Percentiles rank a stretch among this genome's conserved stretches.
These are phyloP conservation scores for Drosophila kurseongensis DNA, from an alignment of 1,140 invertebrate species.

Conservation along the genomic window DNA sequence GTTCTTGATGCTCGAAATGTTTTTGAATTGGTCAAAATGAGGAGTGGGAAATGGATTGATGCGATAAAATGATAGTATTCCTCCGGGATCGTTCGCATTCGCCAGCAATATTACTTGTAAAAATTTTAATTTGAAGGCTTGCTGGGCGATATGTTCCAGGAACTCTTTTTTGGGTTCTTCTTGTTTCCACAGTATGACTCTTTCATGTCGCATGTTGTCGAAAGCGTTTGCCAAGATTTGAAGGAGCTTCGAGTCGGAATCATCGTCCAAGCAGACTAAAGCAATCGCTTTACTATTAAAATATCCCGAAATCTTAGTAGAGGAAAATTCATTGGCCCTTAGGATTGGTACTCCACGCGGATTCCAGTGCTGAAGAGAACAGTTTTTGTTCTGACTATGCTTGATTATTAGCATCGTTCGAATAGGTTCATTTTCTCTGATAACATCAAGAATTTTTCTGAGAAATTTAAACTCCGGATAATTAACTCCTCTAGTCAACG, in stretches of 20 bases:
- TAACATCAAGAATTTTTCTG: not conserved
- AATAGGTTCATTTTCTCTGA: not conserved
- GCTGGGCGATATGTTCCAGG: not conserved
- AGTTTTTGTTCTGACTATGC: constrained; percentile 1
- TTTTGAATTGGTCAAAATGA: not conserved
- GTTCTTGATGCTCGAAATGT: not conserved
- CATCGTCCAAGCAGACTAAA: not conserved
- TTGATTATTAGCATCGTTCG: not conserved
- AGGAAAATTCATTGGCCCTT: not conserved
- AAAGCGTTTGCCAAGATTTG: not conserved
- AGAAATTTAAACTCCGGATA: not conserved
- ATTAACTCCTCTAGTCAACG: not conserved
- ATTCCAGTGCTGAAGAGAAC: constrained; percentile 4
- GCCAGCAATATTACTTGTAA: not conserved
- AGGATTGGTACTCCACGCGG: not conserved
- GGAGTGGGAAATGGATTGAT: not conserved
- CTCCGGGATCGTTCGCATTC: not conserved
- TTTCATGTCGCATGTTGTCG: not conserved
- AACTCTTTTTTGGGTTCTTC: not conserved
- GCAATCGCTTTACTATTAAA: not conserved
- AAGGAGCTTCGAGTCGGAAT: not conserved
- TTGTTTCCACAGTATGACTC: constrained; percentile 7
- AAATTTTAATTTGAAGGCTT: not conserved
- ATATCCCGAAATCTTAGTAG: not conserved
- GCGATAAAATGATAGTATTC: too few relatives aligned